Conservation (phyloP, 2,888 invertebrate species). For the Agrotis clavis region DNA sequence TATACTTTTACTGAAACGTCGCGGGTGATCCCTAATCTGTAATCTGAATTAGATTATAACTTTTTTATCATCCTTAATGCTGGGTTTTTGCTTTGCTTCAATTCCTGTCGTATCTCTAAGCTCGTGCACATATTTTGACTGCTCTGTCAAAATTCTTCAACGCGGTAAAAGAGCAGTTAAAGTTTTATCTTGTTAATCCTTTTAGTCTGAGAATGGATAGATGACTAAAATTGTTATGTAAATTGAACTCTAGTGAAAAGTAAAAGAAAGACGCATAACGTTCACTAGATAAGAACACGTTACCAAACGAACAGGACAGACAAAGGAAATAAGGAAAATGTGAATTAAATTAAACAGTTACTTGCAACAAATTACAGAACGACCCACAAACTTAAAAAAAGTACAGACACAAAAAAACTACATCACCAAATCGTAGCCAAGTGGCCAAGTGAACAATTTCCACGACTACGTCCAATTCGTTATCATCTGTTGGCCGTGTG, state of each 20-base stretch:
- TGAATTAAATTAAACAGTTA: neutral
- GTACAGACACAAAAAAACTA: slow-evolving; percentile 7
- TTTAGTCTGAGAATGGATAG: neutral
- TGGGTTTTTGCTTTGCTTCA: slow-evolving; percentile 1
- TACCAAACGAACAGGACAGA: neutral
- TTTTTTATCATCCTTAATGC: slow-evolving; percentile 28
- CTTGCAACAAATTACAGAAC: neutral
- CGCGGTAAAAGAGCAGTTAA: neutral
- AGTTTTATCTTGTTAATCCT: neutral
- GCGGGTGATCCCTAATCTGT: slow-evolving; percentile 31
- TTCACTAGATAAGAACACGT: neutral
- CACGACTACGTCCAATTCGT: slow-evolving; percentile 23
- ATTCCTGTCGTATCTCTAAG: slow-evolving; percentile 1
- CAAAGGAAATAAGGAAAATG: neutral
- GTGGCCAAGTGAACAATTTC: slow-evolving; percentile 35
- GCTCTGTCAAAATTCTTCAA: neutral
- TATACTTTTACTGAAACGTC: slow-evolving; percentile 23
- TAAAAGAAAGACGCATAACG: no score
- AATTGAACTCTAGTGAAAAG: neutral
- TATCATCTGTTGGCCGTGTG: slow-evolving; percentile 24
- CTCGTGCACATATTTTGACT: neutral
- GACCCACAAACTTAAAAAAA: neutral
- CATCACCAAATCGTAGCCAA: slow-evolving; percentile 12
- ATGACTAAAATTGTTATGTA: neutral
- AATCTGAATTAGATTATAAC: slow-evolving; percentile 39